Conservation (phyloP, 2,113 vertebrate genomes). For the Struthidea cinerea region DNA sequence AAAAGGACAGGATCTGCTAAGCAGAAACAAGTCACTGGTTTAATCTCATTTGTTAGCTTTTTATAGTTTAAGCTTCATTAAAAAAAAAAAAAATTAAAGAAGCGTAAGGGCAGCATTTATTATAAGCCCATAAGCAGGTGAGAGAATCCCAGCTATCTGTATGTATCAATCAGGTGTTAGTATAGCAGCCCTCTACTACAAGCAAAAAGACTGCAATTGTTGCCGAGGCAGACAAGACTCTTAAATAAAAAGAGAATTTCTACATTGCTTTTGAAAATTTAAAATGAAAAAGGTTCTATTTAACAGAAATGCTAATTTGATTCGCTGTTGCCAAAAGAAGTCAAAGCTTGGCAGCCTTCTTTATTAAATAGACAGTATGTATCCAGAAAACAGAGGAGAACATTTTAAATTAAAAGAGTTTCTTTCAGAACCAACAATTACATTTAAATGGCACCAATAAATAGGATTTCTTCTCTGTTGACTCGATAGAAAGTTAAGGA, state of each 20-base stretch:
- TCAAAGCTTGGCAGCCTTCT: slow-evolving; percentile 1
- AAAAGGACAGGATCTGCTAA: neutral
- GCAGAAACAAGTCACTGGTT: neutral
- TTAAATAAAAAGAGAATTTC: neutral
- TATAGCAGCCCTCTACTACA: neutral
- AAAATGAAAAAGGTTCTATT: neutral
- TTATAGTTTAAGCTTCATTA: neutral
- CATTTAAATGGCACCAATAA: slow-evolving; percentile 6
- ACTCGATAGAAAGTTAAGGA: neutral
- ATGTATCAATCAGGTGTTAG: neutral
- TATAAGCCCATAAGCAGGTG: neutral
- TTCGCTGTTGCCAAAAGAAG: neutral
- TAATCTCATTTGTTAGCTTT: neutral
- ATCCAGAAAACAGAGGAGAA: slow-evolving; percentile 30
- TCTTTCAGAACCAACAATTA: slow-evolving; percentile 29
- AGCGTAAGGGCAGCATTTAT: neutral
- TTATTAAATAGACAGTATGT: slow-evolving; percentile 9
- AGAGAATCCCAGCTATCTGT: neutral
- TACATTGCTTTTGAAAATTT: neutral
- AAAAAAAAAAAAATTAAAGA: neutral
- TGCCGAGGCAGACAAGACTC: neutral
- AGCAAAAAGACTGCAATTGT: neutral
- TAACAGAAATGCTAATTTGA: slow-evolving; percentile 49
- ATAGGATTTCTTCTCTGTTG: slow-evolving; percentile 16
- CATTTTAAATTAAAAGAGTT: slow-evolving; percentile 22